Evolutionary conservation across 2,113 vertebrate species (phyloP).

Genomic region (Larimichthys polyactis): DNA sequence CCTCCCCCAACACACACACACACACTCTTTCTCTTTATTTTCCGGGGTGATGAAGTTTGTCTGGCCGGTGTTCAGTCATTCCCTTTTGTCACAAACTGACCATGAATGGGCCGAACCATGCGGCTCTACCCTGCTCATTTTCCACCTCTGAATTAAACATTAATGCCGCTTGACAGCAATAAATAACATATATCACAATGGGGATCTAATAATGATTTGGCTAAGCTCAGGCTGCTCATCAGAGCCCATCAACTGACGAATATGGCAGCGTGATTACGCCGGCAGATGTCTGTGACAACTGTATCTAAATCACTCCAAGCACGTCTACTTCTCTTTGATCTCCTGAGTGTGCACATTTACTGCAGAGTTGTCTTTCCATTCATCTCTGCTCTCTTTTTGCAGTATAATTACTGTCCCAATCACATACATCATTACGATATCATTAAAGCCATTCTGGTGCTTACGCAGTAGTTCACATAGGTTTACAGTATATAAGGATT

Average conservation of each 20-base stretch:
- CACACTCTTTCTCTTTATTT: slow-evolving; percentile 71
- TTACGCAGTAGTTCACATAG: slow-evolving; percentile 18
- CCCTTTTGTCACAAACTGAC: slow-evolving; percentile 89
- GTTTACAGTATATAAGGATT: slow-evolving; percentile 22
- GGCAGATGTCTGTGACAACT: slow-evolving; percentile 96
- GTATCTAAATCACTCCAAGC: slow-evolving; percentile 91
- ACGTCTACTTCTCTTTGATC: slow-evolving; percentile 88
- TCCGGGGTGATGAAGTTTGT: slow-evolving; percentile 90
- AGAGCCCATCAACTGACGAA: slow-evolving; percentile 93
- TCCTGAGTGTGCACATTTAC: slow-evolving; percentile 80
- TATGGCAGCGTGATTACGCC: slow-evolving; percentile 94
- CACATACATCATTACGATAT: slow-evolving; percentile 63
- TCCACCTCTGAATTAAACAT: slow-evolving; percentile 95
- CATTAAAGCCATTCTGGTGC: slow-evolving; percentile 54
- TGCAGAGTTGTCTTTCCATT: slow-evolving; percentile 66
- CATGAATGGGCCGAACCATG: slow-evolving; percentile 87
- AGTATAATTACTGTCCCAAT: slow-evolving; percentile 73
- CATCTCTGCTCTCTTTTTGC: slow-evolving; percentile 60
- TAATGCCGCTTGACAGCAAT: slow-evolving; percentile 97
- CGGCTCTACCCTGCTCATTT: slow-evolving; percentile 87
- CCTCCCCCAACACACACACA: neutral
- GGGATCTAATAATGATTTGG: slow-evolving; percentile 97
- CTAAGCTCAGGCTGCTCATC: slow-evolving; percentile 90
- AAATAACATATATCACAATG: slow-evolving; percentile 99
- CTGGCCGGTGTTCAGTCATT: slow-evolving; percentile 89